These are phyloP conservation scores for Antigone vipio DNA, from an alignment of 2,113 vertebrate genomes.

Conservation along the genomic window DNA sequence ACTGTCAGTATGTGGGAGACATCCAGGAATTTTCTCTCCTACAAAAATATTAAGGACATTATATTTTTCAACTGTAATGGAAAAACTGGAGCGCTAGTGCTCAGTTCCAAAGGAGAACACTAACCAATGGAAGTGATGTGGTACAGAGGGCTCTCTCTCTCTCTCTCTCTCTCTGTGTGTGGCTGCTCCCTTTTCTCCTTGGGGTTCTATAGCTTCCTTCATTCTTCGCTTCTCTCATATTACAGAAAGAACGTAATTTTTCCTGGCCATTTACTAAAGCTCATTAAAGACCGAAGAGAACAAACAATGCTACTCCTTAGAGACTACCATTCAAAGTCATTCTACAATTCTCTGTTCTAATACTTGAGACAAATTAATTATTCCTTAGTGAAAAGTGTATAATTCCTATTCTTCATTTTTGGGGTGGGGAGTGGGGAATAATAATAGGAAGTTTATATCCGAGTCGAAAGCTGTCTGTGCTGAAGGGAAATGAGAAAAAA, in stretches of 20 bases:
- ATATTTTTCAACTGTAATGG: constrained; percentile 67
- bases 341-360: constrained; percentile 95
- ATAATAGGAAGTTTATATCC: constrained; percentile 88
- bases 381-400: constrained; percentile 94
- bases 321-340: constrained; percentile 94
- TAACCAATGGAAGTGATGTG: neutral
- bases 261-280: constrained; percentile 96
- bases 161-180: neutral
- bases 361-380: constrained; percentile 99
- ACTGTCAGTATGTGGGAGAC: constrained; percentile 47
- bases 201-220: constrained; percentile 82
- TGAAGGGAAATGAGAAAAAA: constrained; percentile 92
- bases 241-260: constrained; percentile 92
- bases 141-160: neutral
- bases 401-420: constrained; percentile 88
- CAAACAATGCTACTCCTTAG: constrained; percentile 97
- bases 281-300: constrained; percentile 94
- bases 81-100: constrained; percentile 54
- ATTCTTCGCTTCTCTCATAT: constrained; percentile 90
- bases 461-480: constrained; percentile 85
- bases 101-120: constrained; percentile 33
- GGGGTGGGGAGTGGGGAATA: constrained; percentile 77
- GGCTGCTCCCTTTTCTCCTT: constrained; percentile 67
- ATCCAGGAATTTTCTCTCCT: constrained; percentile 42
- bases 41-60: constrained; percentile 66